phyloP scores from a whole-genome alignment of 2,113 vertebrate genomes.

The Petroica traversi region DNA sequence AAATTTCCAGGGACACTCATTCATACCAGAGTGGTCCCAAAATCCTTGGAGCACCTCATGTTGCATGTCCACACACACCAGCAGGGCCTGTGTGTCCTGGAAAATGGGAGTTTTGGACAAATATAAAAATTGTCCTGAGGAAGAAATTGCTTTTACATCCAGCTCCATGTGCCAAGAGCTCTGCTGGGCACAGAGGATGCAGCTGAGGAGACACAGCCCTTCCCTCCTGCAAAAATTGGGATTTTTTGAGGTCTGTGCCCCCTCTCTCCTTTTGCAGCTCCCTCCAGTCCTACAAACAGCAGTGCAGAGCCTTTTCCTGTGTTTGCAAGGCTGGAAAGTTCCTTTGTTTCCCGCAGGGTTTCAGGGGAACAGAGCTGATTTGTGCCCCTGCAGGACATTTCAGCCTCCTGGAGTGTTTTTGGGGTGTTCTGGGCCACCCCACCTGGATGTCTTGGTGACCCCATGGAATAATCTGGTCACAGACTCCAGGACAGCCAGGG shows the following conservation, averaged over 20 bases:
- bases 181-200: not conserved
- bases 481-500: not conserved
- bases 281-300: not conserved
- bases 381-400: not conserved
- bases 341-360: not conserved
- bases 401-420: not conserved
- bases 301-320: not conserved
- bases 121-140: not conserved
- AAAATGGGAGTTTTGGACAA: not conserved
- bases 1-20: not conserved
- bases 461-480: not conserved
- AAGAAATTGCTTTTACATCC: not conserved
- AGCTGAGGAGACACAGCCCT: not conserved
- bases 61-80: rapidly evolving
- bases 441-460: not conserved
- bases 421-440: not conserved
- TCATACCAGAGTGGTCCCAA: not conserved
- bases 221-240: not conserved
- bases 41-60: rapidly evolving
- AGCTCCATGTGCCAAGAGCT: not conserved
- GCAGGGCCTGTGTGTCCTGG: rapidly evolving
- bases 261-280: not conserved
- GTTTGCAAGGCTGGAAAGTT: not conserved
- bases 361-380: not conserved
- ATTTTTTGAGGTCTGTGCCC: not conserved